Evolutionary conservation across 2,888 invertebrate species (phyloP).

Genomic region (Tachina fera): DNA sequence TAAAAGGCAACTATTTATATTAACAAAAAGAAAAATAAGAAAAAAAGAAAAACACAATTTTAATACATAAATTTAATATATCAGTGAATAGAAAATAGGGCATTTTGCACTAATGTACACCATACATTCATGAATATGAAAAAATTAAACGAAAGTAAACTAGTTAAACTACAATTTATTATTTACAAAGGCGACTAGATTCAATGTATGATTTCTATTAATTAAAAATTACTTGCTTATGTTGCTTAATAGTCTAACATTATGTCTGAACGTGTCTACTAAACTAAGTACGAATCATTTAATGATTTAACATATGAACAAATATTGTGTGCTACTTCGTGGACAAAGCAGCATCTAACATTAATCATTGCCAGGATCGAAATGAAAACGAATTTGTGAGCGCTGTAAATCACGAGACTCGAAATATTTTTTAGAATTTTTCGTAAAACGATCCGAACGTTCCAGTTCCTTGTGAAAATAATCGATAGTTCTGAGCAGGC

Average conservation of each 20-base stretch:
- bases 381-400: slow-evolving; percentile 73
- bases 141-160: slow-evolving; percentile 23
- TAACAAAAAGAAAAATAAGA: slow-evolving; percentile 26
- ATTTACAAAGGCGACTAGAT: slow-evolving; percentile 70
- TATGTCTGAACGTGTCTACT: slow-evolving; percentile 27
- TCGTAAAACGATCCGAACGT: slow-evolving; percentile 82
- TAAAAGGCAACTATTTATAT: slow-evolving; percentile 26
- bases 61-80: slow-evolving; percentile 19
- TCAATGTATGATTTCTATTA: slow-evolving; percentile 49
- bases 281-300: slow-evolving; percentile 62
- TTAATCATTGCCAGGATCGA: slow-evolving; percentile 72
- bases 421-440: slow-evolving; percentile 81
- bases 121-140: slow-evolving; percentile 13
- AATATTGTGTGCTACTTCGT: not conserved
- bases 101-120: slow-evolving; percentile 41
- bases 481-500: slow-evolving; percentile 94
- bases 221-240: slow-evolving; percentile 19
- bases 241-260: slow-evolving; percentile 20
- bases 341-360: slow-evolving; percentile 20
- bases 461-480: slow-evolving; percentile 96
- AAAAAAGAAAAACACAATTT: slow-evolving; percentile 4
- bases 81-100: slow-evolving; percentile 2
- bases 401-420: slow-evolving; percentile 79
- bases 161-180: slow-evolving; percentile 52
- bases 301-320: slow-evolving; percentile 10